Percentiles rank a stretch among this genome's conserved stretches.
phyloP scores from a whole-genome alignment of 2,888 invertebrate species.

The Epistrophella euchroma region DNA sequence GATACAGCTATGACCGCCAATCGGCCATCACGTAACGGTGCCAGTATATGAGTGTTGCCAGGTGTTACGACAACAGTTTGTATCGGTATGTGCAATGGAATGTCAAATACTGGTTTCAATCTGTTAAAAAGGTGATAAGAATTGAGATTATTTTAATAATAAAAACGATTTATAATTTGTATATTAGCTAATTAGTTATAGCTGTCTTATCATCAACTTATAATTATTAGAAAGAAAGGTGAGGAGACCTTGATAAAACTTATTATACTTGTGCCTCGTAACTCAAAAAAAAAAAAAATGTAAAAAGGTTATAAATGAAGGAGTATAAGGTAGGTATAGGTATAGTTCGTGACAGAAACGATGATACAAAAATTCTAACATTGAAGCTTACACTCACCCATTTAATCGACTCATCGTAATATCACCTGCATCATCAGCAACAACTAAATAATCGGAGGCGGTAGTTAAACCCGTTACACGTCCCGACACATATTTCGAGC shows the following conservation, averaged over 20 bases:
- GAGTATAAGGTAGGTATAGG: too few species aligned
- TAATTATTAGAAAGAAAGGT: conserved; percentile 48
- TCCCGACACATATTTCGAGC: conserved; percentile 85
- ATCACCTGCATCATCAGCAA: conserved; percentile 85
- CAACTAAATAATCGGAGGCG: conserved; percentile 84
- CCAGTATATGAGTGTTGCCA: conserved; percentile 86
- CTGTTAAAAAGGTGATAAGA: conserved; percentile 78
- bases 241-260: conserved; percentile 53
- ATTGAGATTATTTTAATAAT: conserved; percentile 5
- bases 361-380: conserved; percentile 24
- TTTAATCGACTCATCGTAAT: conserved; percentile 85
- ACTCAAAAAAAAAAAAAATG: conserved; percentile 15
- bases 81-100: conserved; percentile 85
- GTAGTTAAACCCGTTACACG: conserved; percentile 84
- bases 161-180: background rate
- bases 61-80: conserved; percentile 85
- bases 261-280: conserved; percentile 49
- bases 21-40: conserved; percentile 86
- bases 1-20: conserved; percentile 84
- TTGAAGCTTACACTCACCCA: conserved; percentile 82
- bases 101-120: conserved; percentile 84
- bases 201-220: conserved; percentile 63
- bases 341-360: background rate
- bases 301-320: conserved; percentile 13
- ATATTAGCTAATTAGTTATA: conserved; percentile 57